Evolutionary conservation across 2,888 invertebrate species (phyloP), one percentile per base, ranked within the genome.

Genomic region (Eilema sororculum): DNA sequence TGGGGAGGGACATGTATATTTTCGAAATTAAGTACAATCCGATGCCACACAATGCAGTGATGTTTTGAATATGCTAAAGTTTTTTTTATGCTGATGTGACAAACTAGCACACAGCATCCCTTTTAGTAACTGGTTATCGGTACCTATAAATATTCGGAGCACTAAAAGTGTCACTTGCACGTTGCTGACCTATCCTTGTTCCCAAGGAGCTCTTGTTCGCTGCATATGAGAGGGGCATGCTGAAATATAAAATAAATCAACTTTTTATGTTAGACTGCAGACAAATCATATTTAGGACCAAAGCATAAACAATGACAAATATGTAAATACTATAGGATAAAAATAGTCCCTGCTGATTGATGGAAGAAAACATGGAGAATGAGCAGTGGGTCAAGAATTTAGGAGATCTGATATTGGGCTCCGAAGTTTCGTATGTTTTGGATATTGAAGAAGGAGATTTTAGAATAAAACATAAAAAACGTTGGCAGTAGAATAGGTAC

Each of bases 151-250:
- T 52, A 52, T 52, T 52, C n/a, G 52, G 52, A n/a, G 52, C 52
- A 52, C 52, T 52, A 52, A 52, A 52, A 52, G 52, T 52, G 52
- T 52, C 52, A 52, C 52, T n/a, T 52, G 52, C 52, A 52, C n/a
- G 52, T n/a, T 52, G 20, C n/a, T 20, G 6, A 46, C 46, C 46
- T 46, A 46, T 46, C n/a, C n/a, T 52, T n/a, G 16, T n/a, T n/a
- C n/a, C 52, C 9, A 52, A 52, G 52, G 52, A 46, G 20, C 46
- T 58, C 28, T 24, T 25, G 3, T 13, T 58, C 58, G n/a, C 25
- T 58, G 58, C 46, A 46, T 46, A 46, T 20, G 46, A 46, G 20
- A 13, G 46, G 41, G 12, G 12, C 12, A 20, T 46, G 1, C 46
- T 46, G 20, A 6, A 6, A 46, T 20, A 16, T 46, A 46, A 46